These are phyloP conservation scores for Phrynocephalus forsythii DNA, from an alignment of 2,797 vertebrate species.

Conservation along the genomic window DNA sequence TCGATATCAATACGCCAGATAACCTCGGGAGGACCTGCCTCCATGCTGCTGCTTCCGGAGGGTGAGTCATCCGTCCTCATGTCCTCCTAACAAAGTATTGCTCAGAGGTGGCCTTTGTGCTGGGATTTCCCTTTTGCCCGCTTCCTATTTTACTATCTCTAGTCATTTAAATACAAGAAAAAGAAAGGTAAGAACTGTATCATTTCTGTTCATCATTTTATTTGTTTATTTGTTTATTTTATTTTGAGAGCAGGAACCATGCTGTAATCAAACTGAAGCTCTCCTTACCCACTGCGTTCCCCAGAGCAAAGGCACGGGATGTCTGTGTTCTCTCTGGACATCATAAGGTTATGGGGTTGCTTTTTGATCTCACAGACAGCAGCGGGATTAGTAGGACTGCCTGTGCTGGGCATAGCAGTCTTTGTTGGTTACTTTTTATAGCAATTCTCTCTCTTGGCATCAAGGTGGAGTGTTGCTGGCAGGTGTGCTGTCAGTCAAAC, in stretches of 20 bases:
- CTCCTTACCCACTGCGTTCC: background rate
- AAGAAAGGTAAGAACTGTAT: too few relatives aligned
- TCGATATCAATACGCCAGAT: slow-evolving; percentile 97
- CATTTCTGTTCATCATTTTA: background rate
- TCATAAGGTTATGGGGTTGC: too few relatives aligned
- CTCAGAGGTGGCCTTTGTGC: background rate
- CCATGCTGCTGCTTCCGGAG: slow-evolving; percentile 97
- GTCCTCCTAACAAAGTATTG: background rate
- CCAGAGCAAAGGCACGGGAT: background rate
- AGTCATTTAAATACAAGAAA: background rate
- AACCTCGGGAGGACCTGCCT: slow-evolving; percentile 97
- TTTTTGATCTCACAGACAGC: background rate
- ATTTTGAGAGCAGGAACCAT: background rate
- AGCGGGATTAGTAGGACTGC: background rate
- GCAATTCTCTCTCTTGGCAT: background rate
- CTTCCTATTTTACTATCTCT: background rate
- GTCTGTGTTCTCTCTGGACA: background rate
- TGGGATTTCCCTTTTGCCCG: background rate
- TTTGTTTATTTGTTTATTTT: background rate
- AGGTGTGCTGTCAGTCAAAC: background rate
- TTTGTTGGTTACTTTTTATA: background rate
- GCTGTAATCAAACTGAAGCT: background rate
- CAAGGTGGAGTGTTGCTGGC: background rate
- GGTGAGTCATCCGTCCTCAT: slow-evolving; percentile 75
- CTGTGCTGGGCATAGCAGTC: background rate